Evolutionary conservation across 2,888 invertebrate species (phyloP), one percentile per base, ranked within the genome.

Genomic region (Eilema griseolum): DNA sequence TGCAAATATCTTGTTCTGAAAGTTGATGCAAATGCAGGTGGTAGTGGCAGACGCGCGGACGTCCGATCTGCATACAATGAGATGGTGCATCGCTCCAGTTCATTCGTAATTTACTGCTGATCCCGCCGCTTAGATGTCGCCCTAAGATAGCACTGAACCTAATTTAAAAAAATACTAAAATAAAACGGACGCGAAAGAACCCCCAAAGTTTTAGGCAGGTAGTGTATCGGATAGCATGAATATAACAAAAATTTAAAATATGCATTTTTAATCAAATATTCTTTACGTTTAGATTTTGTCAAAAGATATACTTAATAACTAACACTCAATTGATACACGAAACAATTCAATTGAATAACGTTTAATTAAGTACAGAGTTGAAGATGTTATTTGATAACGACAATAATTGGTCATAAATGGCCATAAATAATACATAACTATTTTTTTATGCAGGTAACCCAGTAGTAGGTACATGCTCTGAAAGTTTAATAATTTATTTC

Each of bases 61-160:
- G 86, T 83, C 77, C 74, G 77, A 94, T 94, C 95, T 95, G 93
- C 95, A 95, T 95, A 95, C 95, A 95, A 95, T 95, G 93, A 89
- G 83, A 67, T 72, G 78, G 73, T 77, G 81, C 86, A 82, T 84
- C 90, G 93, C 90, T 91, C 93, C 93, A 93, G 92, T 91, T 93
- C 82, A 74, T 69, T 74, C 78, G 91, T 94, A 93, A 94, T 93
- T 93, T 93, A 93, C 90, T 92, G 92, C 90, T 88, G 88, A 84
- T 85, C 85, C 82, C 79, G 79, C 80, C 80, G 90, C 88, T 90
- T 89, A 93, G 95, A 95, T 95, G 93, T 93, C 94, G 90, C 87
- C 88, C 83, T 82, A 73, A 91, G 95, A 95, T 95, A 94, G 86
- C 87, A 74, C 83, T 77, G 86, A 84, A 82, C 90, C 92, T 92